Conservation (phyloP, 2,888 invertebrate species). For the Epistrophe eligans region DNA sequence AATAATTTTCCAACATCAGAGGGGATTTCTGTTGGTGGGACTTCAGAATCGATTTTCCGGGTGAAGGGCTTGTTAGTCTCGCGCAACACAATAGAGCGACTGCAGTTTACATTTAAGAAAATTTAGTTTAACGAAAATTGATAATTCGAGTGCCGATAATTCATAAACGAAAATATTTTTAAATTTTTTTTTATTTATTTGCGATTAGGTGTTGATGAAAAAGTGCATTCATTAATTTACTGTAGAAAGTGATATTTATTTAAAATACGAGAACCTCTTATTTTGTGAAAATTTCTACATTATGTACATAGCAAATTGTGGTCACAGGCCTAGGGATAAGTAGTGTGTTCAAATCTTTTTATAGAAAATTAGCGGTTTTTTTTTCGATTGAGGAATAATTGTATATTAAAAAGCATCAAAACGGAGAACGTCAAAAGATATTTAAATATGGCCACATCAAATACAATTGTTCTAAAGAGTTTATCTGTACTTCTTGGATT, state of each 20-base stretch:
- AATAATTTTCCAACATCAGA: constrained; percentile 25
- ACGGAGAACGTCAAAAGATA: constrained; percentile 67
- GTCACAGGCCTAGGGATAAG: constrained; percentile 70
- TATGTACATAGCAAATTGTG: constrained; percentile 63
- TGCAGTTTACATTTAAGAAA: constrained; percentile 35
- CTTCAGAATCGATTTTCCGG: constrained; percentile 73
- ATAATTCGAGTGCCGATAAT: constrained; percentile 38
- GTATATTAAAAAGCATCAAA: constrained; percentile 57
- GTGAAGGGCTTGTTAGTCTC: constrained; percentile 60
- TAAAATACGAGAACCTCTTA: constrained; percentile 32
- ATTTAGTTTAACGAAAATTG: constrained; percentile 38
- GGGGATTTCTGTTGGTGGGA: constrained; percentile 49
- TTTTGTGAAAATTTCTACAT: constrained; percentile 53
- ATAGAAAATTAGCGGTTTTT: constrained; percentile 67
- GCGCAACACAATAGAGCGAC: constrained; percentile 38
- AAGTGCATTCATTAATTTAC: not conserved
- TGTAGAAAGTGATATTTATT: constrained; percentile 10
- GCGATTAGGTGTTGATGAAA: not conserved
- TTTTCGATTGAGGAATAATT: constrained; percentile 50
- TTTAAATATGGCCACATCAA: constrained; percentile 82
- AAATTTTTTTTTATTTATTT: not conserved
- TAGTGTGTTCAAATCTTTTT: constrained; percentile 71
- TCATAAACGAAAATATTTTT: not conserved
- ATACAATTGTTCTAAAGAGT: constrained; percentile 93
- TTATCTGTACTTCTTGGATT: constrained; percentile 95